These are phyloP conservation scores for Anoplius nigerrimus DNA, from an alignment of 2,888 invertebrate species.

Conservation along the genomic window DNA sequence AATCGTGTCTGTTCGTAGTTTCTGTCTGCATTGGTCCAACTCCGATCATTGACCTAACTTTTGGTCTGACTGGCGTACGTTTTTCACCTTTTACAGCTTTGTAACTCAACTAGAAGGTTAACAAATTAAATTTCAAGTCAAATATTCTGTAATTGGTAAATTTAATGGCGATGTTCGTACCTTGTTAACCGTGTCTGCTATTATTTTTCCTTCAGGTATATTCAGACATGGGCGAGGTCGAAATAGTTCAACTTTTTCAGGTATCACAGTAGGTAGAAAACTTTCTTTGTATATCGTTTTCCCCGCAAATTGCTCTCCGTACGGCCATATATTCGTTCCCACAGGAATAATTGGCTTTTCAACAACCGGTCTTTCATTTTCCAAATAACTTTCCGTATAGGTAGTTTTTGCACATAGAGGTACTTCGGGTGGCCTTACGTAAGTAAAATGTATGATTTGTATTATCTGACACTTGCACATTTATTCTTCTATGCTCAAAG, in stretches of 20 bases:
- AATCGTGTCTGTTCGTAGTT: conserved; percentile 69
- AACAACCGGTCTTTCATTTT: conserved; percentile 40
- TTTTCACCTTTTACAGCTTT: conserved; percentile 63
- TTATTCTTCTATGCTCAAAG: no score
- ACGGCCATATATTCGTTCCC: conserved; percentile 45
- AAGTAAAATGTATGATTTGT: no score
- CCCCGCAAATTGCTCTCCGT: conserved; percentile 44
- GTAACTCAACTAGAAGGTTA: conserved; percentile 67
- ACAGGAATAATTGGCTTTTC: conserved; percentile 58
- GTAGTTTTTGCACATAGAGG: conserved; percentile 68
- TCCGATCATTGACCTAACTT: conserved; percentile 57
- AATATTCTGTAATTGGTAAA: neutral
- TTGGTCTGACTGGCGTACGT: conserved; percentile 64
- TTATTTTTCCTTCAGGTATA: conserved; percentile 62
- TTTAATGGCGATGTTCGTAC: conserved; percentile 48
- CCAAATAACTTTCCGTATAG: conserved; percentile 67
- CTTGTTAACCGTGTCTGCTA: conserved; percentile 69
- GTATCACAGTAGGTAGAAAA: conserved; percentile 51
- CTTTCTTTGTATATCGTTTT: conserved; percentile 65
- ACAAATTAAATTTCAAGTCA: neutral
- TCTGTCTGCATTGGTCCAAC: conserved; percentile 66
- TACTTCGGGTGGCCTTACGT: conserved; percentile 44
- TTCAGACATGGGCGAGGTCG: conserved; percentile 60
- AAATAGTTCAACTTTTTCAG: conserved; percentile 52
- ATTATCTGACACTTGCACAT: no score